Evolutionary conservation across 2,888 invertebrate genomes (phyloP).

Genomic region (Phlogophora meticulosa): DNA sequence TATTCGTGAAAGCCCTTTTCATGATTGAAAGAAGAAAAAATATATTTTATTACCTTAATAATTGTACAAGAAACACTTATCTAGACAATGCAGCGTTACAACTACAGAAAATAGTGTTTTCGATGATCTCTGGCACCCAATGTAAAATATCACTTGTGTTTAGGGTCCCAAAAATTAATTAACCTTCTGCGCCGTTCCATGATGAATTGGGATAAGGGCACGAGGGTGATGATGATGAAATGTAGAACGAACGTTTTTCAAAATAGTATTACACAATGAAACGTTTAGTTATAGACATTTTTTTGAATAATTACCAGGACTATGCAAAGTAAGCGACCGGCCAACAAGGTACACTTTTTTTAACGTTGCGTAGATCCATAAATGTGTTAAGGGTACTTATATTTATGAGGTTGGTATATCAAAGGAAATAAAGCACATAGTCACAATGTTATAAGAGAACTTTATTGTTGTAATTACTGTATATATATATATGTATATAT

Average conservation of each 20-base stretch:
- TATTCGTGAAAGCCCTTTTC: not conserved
- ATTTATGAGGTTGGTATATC: too few species aligned
- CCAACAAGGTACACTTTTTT: too few species aligned
- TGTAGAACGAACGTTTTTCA: not conserved
- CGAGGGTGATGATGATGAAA: not conserved
- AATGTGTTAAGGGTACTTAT: not conserved
- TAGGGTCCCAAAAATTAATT: too few species aligned
- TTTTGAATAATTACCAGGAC: too few species aligned
- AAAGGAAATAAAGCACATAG: constrained; percentile 66
- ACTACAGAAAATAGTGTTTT: too few species aligned
- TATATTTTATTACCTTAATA: not conserved
- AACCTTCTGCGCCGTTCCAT: too few species aligned
- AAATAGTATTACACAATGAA: constrained; percentile 1
- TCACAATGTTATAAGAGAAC: constrained; percentile 91
- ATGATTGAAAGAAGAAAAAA: not conserved
- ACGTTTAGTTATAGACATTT: not conserved
- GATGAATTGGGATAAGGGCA: too few species aligned
- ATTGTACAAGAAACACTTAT: too few species aligned
- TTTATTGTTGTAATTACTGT: constrained; percentile 91
- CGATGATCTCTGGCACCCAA: too few species aligned
- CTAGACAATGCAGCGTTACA: too few species aligned
- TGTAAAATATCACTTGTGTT: too few species aligned
- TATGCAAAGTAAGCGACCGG: too few species aligned
- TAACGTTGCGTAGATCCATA: not conserved
- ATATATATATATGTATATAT: constrained; percentile 91